These are phyloP conservation scores for Cyclina sinensis DNA, from an alignment of 1,140 invertebrate species.

Conservation along the genomic window DNA sequence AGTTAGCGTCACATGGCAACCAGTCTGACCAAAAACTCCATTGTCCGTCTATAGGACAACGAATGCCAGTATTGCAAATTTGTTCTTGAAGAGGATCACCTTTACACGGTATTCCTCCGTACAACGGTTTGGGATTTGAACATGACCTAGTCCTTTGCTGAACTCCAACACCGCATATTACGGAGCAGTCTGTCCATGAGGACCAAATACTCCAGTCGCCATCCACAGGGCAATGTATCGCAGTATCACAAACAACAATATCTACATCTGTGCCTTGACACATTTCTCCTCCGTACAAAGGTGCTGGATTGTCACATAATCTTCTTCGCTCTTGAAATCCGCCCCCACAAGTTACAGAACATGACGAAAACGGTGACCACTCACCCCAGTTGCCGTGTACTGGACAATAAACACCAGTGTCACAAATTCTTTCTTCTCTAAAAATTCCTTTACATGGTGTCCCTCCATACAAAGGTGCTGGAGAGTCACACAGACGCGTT, in stretches of 20 bases:
- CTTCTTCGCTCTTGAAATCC: conserved; percentile 75
- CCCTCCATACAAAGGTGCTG: conserved; percentile 89
- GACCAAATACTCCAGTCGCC: conserved; percentile 71
- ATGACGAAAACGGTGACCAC: conserved; percentile 79
- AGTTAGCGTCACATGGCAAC: conserved; percentile 73
- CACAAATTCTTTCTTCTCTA: conserved; percentile 59
- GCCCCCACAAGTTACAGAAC: conserved; percentile 75
- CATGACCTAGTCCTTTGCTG: conserved; percentile 69
- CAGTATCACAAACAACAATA: conserved; percentile 69
- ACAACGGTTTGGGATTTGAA: conserved; percentile 71
- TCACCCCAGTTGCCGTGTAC: conserved; percentile 84
- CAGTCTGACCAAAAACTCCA: conserved; percentile 65
- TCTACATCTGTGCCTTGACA: conserved; percentile 71
- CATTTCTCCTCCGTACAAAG: conserved; percentile 64
- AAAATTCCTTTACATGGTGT: conserved; percentile 89
- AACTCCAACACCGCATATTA: conserved; percentile 69
- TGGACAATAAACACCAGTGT: conserved; percentile 75
- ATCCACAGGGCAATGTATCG: conserved; percentile 57
- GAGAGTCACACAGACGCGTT: conserved; percentile 89
- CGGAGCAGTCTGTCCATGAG: conserved; percentile 59
- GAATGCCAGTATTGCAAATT: conserved; percentile 50
- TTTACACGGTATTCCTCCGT: conserved; percentile 67
- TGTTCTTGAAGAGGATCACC: conserved; percentile 62
- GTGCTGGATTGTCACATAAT: conserved; percentile 75
- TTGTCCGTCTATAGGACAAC: conserved; percentile 66